Conservation (phyloP, 2,888 invertebrate genomes). For the Glaucopsyche alexis region DNA sequence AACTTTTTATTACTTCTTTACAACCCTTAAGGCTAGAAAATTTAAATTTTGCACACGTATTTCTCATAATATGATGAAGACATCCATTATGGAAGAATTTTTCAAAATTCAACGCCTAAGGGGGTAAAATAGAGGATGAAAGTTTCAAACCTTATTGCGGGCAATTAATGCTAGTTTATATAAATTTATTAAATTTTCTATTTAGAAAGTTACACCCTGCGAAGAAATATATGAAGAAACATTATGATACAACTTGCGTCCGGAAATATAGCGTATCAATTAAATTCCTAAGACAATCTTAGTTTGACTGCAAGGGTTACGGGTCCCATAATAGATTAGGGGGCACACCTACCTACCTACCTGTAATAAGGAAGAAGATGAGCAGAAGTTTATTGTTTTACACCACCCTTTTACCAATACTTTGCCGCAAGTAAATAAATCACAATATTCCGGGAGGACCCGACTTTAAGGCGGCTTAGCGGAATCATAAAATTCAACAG, state of each 20-base stretch:
- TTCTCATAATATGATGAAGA: too few relatives aligned
- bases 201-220: not conserved
- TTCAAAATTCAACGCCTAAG: too few relatives aligned
- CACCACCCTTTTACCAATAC: constrained; percentile 71
- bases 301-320: constrained; percentile 27
- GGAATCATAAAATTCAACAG: constrained; percentile 80
- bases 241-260: not conserved
- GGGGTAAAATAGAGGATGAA: too few relatives aligned
- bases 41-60: too few relatives aligned
- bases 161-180: too few relatives aligned
- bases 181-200: too few relatives aligned
- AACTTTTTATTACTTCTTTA: too few relatives aligned
- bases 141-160: too few relatives aligned
- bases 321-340: constrained; percentile 33
- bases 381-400: constrained; percentile 73
- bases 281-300: constrained; percentile 19
- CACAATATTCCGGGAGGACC: constrained; percentile 80
- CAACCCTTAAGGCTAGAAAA: too few relatives aligned
- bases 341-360: not conserved
- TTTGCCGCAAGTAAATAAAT: constrained; percentile 78
- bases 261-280: constrained; percentile 3
- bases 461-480: constrained; percentile 79
- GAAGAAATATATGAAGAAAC: not conserved
- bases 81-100: too few relatives aligned
- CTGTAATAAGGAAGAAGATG: constrained; percentile 42